phyloP scores from a whole-genome alignment of 2,797 vertebrate species.

The Eupleurogrammus muticus region DNA sequence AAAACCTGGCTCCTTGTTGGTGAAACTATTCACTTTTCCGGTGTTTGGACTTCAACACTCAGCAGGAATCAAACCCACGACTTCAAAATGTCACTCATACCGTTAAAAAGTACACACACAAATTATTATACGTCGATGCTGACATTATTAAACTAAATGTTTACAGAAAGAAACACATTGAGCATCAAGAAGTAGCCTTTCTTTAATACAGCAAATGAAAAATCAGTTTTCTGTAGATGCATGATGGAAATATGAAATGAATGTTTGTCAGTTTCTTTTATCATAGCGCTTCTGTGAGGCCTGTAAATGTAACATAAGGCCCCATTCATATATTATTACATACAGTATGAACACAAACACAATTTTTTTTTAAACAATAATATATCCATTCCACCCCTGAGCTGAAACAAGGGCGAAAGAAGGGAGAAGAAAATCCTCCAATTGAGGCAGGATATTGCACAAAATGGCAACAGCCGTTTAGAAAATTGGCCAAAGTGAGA shows the following conservation, averaged over 20 bases:
- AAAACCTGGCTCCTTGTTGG: too few relatives aligned
- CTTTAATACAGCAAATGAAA: constrained; percentile 71
- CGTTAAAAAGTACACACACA: too few relatives aligned
- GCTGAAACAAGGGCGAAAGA: constrained; percentile 43
- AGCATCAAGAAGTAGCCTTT: constrained; percentile 43
- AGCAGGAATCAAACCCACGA: too few relatives aligned
- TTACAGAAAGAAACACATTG: constrained; percentile 11
- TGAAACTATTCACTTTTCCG: too few relatives aligned
- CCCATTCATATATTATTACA: constrained; percentile 48
- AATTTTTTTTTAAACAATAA: constrained; percentile 36
- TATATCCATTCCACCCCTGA: constrained; percentile 22
- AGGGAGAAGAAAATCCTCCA: constrained; percentile 41
- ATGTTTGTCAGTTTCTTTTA: constrained; percentile 25
- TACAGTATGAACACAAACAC: constrained; percentile 58
- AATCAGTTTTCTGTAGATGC: constrained; percentile 37
- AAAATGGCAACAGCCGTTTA: constrained; percentile 72
- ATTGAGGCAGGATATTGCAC: constrained; percentile 78
- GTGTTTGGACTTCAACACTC: too few relatives aligned
- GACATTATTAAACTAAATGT: neutral
- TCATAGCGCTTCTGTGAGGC: constrained; percentile 29
- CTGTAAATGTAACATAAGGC: constrained; percentile 23
- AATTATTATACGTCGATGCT: neutral
- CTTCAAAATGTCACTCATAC: too few relatives aligned
- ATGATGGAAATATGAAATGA: constrained; percentile 7
- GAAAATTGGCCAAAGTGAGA: constrained; percentile 68